Base-by-base conservation (phyloP, 2,888 invertebrate genomes). In the Shargacucullia verbasci region DNA sequence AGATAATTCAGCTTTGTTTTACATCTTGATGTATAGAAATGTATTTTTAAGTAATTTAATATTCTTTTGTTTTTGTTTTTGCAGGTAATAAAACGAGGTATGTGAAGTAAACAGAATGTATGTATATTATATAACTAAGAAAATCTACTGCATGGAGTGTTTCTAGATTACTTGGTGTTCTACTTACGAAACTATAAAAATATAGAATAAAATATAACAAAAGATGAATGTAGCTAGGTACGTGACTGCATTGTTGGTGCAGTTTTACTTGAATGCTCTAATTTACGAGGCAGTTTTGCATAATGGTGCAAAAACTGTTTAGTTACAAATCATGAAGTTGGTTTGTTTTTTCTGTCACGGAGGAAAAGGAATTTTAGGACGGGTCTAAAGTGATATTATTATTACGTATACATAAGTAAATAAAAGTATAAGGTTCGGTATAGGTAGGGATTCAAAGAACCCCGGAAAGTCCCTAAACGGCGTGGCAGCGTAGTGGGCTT, bases 21-120 rank as follows among this genome's bases (percentile, higher is more conserved):
- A 9, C 7, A 29, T 29, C 7, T 29, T 29, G 29, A 29, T 29
- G 29, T 9, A 29, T 20, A 3, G 20, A 4, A 20, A 20, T 20
- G 2, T 20, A 20, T 20, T 20, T 3, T 2, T 3, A 4, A 6
- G 7, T 29, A 29, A 29, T 7, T 29, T 27, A 60, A 47, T 54
- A 49, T 66, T 59, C 29, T 33, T 3, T 50, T 45, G 29, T 44
- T 46, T 44, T 52, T 45, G 25, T 58, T 33, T 37, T 71, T 70
- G 2, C 73, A 73, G 71, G 38, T 59, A 46, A 41, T 33, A 48
- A 54, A 49, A 35, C 37, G 27, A 40, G 66, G 61, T 61, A 46
- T 34, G 73, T 70, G 59, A 12, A 45, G 25, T 33, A 41, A 33
- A 39, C 33, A 50, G 73, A 69, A 69, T 27, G 69, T 72, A 64